Percentiles rank a stretch among this genome's conserved stretches.
These are phyloP conservation scores for Falco punctatus DNA, from an alignment of 2,113 vertebrate genomes.

Conservation along the genomic window DNA sequence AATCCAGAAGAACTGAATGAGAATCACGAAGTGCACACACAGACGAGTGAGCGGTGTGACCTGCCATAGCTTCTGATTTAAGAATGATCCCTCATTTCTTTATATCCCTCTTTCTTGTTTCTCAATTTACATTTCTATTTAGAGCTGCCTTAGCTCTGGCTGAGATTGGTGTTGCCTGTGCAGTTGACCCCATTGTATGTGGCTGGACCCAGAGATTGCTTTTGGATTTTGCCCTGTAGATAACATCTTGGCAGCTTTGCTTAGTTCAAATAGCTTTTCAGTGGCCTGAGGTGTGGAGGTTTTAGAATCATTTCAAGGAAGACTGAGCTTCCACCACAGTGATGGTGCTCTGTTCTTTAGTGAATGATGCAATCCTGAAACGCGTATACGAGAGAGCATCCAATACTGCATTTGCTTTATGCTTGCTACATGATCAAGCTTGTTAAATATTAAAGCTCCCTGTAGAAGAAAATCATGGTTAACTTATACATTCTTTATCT, in stretches of 20 bases:
- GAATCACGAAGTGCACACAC: slow-evolving; percentile 69
- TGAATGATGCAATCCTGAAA: background rate
- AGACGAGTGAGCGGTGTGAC: slow-evolving; percentile 52
- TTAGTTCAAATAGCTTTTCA: background rate
- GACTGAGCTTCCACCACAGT: background rate
- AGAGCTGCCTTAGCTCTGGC: slow-evolving; percentile 5
- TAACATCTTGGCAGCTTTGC: background rate
- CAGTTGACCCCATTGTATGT: background rate
- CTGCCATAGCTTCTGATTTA: slow-evolving; percentile 46
- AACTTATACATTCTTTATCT: background rate
- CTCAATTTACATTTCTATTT: slow-evolving; percentile 36
- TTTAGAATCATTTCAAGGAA: background rate
- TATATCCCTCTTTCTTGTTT: background rate
- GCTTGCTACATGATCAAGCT: background rate
- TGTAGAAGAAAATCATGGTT: background rate
- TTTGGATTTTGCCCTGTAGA: slow-evolving; percentile 19
- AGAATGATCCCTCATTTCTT: slow-evolving; percentile 36
- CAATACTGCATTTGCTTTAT: background rate
- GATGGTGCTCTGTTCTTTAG: background rate
- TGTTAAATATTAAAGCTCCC: background rate
- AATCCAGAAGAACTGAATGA: slow-evolving; percentile 67
- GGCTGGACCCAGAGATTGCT: background rate
- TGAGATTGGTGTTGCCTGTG: background rate
- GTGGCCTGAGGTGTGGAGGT: background rate
- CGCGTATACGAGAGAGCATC: background rate